Evolutionary conservation across 2,888 invertebrate species (phyloP), one percentile per base, ranked within the genome.

Genomic region (Pachliopta kotzebuea): DNA sequence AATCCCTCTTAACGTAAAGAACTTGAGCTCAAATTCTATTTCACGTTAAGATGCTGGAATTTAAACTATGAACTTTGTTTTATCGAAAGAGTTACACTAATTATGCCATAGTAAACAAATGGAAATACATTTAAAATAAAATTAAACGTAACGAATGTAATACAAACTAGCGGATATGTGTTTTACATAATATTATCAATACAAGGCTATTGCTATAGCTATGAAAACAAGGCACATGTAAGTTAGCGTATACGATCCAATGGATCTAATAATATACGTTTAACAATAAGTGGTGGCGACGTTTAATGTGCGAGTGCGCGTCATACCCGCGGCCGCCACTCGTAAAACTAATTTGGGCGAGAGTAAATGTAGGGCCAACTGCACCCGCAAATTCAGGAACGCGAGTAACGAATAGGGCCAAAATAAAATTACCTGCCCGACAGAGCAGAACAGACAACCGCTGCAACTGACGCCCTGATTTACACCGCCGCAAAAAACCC

Each of bases 311-410:
- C 78, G 82, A 81, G 73, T 79, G 74, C 81, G 78, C 86, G 87
- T 86, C 88, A 88, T 77, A 81, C 77, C 77, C 67, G 75, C 76
- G 76, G 79, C 80, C 74, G 76, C 76, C 79, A 83, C 82, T 90
- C 88, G 85, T 90, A 86, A 90, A 90, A 86, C 85, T 87, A 90
- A 88, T 85, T 79, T 88, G 81, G 84, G 81, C 77, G 72, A 75
- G 73, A 75, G 79, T 78, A 77, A 79, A 79, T 76, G 77, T 78
- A 74, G 73, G 72, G 74, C 71, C 75, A 72, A 76, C 76, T 77
- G 79, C 76, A 77, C 74, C 72, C 73, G 74, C 73, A 73, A 74
- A 76, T 75, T 74, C 73, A 71, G 76, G 75, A 75, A 74, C 73
- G 74, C 69, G 72, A 68, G 68, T 56, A 68, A 71, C 60, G 69